Conservation (phyloP, 23 tunicate genomes). For the Corella eumyota region DNA sequence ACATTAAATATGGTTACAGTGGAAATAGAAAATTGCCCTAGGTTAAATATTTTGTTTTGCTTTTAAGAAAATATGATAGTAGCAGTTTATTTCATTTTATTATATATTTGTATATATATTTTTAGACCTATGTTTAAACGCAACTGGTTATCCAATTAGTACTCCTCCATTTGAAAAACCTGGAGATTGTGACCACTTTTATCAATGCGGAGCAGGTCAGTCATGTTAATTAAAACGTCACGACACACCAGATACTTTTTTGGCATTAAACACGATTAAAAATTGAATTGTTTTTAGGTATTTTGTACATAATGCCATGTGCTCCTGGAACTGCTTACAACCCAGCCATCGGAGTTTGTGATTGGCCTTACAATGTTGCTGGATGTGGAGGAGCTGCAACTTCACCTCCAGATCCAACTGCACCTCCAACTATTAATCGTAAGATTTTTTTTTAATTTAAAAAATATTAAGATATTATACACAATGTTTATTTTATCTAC, state of each 20-base stretch:
- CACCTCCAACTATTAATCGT: too few species aligned
- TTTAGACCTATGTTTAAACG: constrained; percentile 26
- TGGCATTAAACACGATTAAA: too few species aligned
- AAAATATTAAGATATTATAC: too few species aligned
- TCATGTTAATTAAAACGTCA: too few species aligned
- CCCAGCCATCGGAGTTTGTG: constrained; percentile 32
- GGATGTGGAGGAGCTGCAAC: constrained; percentile 31
- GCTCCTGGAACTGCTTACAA: constrained; percentile 44
- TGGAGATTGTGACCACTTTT: constrained; percentile 23
- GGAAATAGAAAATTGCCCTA: too few species aligned
- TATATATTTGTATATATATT: too few species aligned
- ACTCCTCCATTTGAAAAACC: constrained; percentile 29
- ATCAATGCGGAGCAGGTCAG: constrained; percentile 65
- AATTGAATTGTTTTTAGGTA: constrained; percentile 18
- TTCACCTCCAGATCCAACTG: constrained; percentile 8
- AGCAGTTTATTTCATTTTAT: too few species aligned
- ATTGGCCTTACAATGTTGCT: constrained; percentile 30
- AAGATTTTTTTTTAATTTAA: too few species aligned
- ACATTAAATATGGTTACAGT: too few species aligned
- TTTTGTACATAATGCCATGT: constrained; percentile 12
- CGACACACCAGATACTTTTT: too few species aligned
- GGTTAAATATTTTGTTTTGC: too few species aligned
- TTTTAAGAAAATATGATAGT: background rate
- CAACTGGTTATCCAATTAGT: constrained; percentile 25
- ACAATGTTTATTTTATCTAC: too few species aligned